Percentiles rank a stretch among this genome's conserved stretches.
These are phyloP conservation scores for Metalampra italica DNA, from an alignment of 2,888 invertebrate species.

Conservation along the genomic window DNA sequence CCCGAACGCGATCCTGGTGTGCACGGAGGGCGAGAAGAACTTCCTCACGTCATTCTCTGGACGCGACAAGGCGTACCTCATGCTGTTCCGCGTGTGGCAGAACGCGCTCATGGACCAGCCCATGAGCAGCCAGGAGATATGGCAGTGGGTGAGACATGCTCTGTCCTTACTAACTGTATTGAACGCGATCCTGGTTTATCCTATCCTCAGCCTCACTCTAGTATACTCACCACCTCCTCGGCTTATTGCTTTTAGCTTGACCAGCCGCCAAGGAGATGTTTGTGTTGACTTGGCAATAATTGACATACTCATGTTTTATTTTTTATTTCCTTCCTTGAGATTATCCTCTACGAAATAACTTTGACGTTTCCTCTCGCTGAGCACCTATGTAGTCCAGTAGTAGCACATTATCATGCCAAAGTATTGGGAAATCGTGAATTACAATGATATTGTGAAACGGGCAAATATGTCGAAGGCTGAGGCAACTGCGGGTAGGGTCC, in stretches of 20 bases:
- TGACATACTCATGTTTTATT: too few species aligned
- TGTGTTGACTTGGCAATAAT: too few species aligned
- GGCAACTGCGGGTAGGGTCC: too few species aligned
- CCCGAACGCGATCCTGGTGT: conserved; percentile 96
- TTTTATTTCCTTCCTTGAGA: too few species aligned
- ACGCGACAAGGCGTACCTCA: conserved; percentile 95
- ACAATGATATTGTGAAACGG: background rate
- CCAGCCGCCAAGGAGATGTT: too few species aligned
- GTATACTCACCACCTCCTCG: too few species aligned
- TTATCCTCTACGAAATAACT: too few species aligned
- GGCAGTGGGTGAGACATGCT: conserved; percentile 85
- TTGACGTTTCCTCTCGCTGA: too few species aligned
- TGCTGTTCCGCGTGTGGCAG: conserved; percentile 98
- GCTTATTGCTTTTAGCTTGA: too few species aligned
- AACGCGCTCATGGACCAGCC: conserved; percentile 95
- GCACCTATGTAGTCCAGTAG: too few species aligned
- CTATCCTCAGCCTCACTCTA: too few species aligned
- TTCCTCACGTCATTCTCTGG: conserved; percentile 97
- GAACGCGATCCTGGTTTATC: too few species aligned
- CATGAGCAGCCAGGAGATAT: conserved; percentile 89
- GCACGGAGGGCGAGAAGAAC: conserved; percentile 89
- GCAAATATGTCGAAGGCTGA: background rate
- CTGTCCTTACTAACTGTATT: background rate
- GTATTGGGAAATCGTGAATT: background rate
- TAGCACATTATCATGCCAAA: background rate